These are phyloP conservation scores for Coptodon bakossiorum DNA, from an alignment of 2,113 vertebrate species.

Conservation along the genomic window DNA sequence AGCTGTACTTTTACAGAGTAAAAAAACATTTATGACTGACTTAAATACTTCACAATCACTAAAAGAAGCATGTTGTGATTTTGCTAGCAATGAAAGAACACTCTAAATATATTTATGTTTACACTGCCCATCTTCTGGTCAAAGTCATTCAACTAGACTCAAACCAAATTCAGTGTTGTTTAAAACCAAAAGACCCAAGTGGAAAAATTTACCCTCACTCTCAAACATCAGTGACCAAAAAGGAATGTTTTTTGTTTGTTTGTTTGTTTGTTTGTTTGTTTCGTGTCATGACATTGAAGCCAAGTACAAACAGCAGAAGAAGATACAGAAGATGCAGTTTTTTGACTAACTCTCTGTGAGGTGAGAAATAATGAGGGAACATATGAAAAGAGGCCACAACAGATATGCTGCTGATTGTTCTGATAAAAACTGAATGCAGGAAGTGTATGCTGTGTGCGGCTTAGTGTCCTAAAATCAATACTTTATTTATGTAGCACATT, in stretches of 20 bases:
- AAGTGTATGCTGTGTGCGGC: not conserved
- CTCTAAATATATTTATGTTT: not conserved
- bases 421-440: not conserved
- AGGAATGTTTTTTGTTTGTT: not conserved
- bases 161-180: not conserved
- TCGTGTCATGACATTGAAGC: not conserved
- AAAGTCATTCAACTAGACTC: too few relatives aligned
- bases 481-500: too few relatives aligned
- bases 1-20: not conserved
- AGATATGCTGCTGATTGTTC: not conserved
- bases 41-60: not conserved
- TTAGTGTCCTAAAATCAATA: not conserved
- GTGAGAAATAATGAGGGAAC: not conserved
- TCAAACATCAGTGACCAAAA: not conserved
- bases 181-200: too few relatives aligned
- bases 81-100: not conserved
- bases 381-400: not conserved
- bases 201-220: too few relatives aligned
- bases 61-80: not conserved
- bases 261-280: not conserved
- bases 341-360: not conserved
- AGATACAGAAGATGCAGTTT: too few relatives aligned
- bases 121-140: too few relatives aligned
- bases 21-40: too few relatives aligned
- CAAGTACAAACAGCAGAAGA: not conserved